Evolutionary conservation across 2,797 vertebrate genomes (phyloP), one percentile per base, ranked within the genome.

Genomic region (Australoheros facetus): DNA sequence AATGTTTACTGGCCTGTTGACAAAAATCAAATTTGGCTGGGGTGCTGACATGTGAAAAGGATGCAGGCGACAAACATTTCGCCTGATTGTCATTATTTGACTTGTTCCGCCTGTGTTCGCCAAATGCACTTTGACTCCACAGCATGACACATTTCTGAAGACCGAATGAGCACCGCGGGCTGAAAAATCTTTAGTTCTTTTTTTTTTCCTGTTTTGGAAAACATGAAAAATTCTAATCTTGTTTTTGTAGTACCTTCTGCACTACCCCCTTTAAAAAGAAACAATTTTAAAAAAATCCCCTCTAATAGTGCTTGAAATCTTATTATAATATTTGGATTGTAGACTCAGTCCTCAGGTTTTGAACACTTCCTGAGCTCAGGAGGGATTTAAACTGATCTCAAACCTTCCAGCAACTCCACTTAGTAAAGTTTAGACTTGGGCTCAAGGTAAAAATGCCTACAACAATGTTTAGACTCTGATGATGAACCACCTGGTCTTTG

Each of bases 51-150:
- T 82, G 88, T 81, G 83, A 88, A 89, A 87, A 73, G 21, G 74
- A 87, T 85, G 59, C 70, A 79, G 84, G 84, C 53, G 37, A 84
- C 81, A 90, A 85, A 90, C 82, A 85, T 89, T 87, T 84, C 73
- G 57, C 56, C 79, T 62, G 85, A 87, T 86, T 85, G 80, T 82
- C 56, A 42, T 53, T 83, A 30, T 89, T 90, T 87, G 82, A 85
- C 73, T 83, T 85, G 56, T 75, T 85, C 84, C 75, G 19, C 75
- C 72, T 16, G 30, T 34, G 55, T 62, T 19, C 76, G 88, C 91
- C 88, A 92, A 91, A 89, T 88, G 91, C 72, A 90, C 91, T 93
- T 93, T 92, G 91, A 90, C 58, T 88, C 74, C 62, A 75, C 55
- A 45, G 11, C 74, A 74, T 84, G 81, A 90, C 87, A 90, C 69